These are phyloP conservation scores for Chaetoderma sp. DNA, from an alignment of 2,888 invertebrate species.

Conservation along the genomic window DNA sequence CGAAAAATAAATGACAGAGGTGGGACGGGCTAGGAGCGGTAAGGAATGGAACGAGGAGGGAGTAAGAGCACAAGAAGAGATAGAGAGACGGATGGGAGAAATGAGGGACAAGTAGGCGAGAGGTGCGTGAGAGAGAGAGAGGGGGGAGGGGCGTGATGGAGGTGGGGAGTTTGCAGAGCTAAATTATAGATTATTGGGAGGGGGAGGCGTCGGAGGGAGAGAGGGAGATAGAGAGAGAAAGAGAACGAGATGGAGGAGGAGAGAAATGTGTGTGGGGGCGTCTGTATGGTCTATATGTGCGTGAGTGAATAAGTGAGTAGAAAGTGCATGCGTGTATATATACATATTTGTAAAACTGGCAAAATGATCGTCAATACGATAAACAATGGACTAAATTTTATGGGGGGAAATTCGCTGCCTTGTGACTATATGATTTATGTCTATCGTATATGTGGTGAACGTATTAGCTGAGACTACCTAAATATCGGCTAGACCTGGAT, in stretches of 20 bases:
- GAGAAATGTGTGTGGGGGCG: background rate
- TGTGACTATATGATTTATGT: no score
- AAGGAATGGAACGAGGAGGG: background rate
- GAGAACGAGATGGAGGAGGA: no score
- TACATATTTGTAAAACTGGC: background rate
- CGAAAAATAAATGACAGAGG: no score
- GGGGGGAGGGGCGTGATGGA: background rate
- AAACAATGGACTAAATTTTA: no score
- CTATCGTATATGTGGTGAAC: no score
- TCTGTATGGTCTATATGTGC: background rate
- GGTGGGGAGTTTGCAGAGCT: background rate
- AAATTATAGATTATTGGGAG: background rate
- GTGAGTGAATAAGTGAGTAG: background rate
- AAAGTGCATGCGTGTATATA: background rate
- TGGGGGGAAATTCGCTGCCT: no score
- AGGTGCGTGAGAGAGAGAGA: background rate
- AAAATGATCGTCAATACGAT: background rate
- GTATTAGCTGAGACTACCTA: no score
- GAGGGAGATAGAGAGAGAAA: slow-evolving; percentile 4
- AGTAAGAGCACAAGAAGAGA: background rate
- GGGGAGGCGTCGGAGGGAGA: background rate
- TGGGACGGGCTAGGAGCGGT: background rate
- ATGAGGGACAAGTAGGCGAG: background rate
- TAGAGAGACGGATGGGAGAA: slow-evolving; percentile 5
- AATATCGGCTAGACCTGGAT: no score